Percentiles rank a stretch among this genome's conserved stretches.
phyloP scores from a whole-genome alignment of 2,888 invertebrate species.

The Diloba caeruleocephala region DNA sequence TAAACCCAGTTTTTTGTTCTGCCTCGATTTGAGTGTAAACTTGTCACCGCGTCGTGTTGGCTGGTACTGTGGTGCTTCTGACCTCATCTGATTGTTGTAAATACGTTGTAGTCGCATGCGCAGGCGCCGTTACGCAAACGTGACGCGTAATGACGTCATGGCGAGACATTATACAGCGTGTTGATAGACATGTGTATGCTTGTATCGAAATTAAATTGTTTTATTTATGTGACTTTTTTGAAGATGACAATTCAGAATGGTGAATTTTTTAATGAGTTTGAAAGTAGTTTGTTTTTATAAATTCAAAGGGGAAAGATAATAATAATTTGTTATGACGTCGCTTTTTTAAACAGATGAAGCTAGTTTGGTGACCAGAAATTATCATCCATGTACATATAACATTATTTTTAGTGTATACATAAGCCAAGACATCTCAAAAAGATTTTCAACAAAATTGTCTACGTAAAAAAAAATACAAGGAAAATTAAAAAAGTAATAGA shows the following conservation, averaged over 20 bases:
- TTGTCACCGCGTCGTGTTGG: background rate
- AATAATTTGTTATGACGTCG: constrained; percentile 15
- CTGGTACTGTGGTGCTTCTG: constrained; percentile 33
- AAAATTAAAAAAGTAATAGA: no score
- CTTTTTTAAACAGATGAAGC: no score
- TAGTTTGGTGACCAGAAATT: no score
- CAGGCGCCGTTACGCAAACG: constrained; percentile 74
- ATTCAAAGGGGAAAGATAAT: constrained; percentile 13
- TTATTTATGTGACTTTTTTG: constrained; percentile 45
- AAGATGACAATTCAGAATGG: constrained; percentile 11
- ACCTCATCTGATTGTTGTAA: constrained; percentile 18
- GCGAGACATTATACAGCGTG: constrained; percentile 46
- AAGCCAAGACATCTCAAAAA: no score
- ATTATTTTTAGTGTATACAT: no score
- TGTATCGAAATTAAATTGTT: constrained; percentile 32
- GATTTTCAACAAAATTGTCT: no score
- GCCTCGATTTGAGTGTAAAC: background rate
- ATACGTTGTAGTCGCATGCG: constrained; percentile 50
- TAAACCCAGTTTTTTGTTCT: no score
- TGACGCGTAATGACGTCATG: constrained; percentile 80
- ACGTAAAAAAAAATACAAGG: no score
- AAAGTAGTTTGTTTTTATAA: constrained; percentile 22
- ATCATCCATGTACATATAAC: no score
- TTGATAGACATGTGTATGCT: constrained; percentile 39
- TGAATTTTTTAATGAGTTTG: constrained; percentile 22